phyloP scores from a whole-genome alignment of 1,140 invertebrate species.

The Gryon sp. region DNA sequence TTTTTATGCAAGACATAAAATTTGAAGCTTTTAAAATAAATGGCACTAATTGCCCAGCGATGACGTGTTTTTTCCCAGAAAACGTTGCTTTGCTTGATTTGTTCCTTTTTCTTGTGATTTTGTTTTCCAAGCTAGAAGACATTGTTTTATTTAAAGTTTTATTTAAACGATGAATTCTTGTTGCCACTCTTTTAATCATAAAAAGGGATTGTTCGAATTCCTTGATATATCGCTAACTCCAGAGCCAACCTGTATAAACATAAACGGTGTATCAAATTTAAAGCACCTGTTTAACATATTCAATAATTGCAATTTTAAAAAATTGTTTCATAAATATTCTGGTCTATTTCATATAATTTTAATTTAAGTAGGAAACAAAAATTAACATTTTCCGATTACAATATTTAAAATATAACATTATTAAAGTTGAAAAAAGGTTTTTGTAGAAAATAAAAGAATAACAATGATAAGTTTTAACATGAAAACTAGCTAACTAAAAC shows the following conservation, averaged over 20 bases:
- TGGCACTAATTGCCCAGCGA: slow-evolving; percentile 76
- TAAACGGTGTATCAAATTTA: background rate
- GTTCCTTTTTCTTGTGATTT: slow-evolving; percentile 7
- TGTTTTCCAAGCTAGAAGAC: slow-evolving; percentile 50
- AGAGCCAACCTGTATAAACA: slow-evolving; percentile 74
- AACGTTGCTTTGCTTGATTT: slow-evolving; percentile 34
- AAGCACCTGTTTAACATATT: no score
- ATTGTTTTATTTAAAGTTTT: slow-evolving; percentile 65
- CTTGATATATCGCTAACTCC: slow-evolving; percentile 74
- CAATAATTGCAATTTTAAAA: no score
- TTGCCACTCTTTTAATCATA: slow-evolving; percentile 72
- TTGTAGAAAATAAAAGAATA: no score
- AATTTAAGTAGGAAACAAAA: background rate
- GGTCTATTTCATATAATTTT: no score
- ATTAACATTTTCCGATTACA: background rate
- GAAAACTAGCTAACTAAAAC: no score
- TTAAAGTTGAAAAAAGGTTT: no score
- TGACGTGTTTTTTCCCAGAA: slow-evolving; percentile 73
- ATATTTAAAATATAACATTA: no score
- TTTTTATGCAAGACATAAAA: slow-evolving; percentile 74
- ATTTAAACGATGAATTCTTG: slow-evolving; percentile 65
- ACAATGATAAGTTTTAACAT: no score
- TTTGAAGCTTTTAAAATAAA: slow-evolving; percentile 75
- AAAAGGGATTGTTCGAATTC: slow-evolving; percentile 79
- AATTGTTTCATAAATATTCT: no score